Base-by-base conservation (phyloP, 2,797 vertebrate genomes). In the Pipistrellus pipistrellus region DNA sequence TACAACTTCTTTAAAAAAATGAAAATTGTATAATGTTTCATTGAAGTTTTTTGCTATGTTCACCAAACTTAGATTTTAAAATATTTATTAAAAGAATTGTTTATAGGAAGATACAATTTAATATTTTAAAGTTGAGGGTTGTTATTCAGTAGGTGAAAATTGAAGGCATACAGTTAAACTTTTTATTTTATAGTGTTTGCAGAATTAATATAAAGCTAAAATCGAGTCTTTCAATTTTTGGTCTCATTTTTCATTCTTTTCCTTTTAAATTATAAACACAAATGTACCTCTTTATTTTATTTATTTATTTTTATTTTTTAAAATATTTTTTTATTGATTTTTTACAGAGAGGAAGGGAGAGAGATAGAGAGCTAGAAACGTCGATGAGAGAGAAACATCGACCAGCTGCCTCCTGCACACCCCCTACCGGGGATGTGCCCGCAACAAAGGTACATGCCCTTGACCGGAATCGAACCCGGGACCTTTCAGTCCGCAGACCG, bases 11-110 rank as follows among this genome's bases (percentile, higher is more conserved):
- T 48, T 32, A 23, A 86, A 86, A 88, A 76, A 90, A 73, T 53
- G 27, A 35, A 92, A 90, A 88, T n/a, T 53, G 9, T 72, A 8
- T 82, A 84, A 62, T 80, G 13, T 64, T 90, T 92, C 17, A 75
- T 14, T 90, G 53, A 59, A 59, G 9, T 88, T 71, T 64, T 90
- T 75, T 72, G 17, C 55, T 80, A 48, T 14, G 41, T 38, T 78
- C 51, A 91, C 55, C 44, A 89, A 89, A 80, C 20, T 93, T 96
- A 86, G 69, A 38, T 85, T 91, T 94, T 66, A 88, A 90, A 90
- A 30, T 73, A 51, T 41, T 84, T 82, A 88, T n/a, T 92, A 88
- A 93, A 94, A 66, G 82, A 73, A 66, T 86, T 69, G 14, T 48
- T 86, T 85, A 15, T 66, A n/a, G 25, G 72, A 72, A 10, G 5